Conservation (phyloP, 2,797 vertebrate genomes). For the Otolemur crassicaudatus region DNA sequence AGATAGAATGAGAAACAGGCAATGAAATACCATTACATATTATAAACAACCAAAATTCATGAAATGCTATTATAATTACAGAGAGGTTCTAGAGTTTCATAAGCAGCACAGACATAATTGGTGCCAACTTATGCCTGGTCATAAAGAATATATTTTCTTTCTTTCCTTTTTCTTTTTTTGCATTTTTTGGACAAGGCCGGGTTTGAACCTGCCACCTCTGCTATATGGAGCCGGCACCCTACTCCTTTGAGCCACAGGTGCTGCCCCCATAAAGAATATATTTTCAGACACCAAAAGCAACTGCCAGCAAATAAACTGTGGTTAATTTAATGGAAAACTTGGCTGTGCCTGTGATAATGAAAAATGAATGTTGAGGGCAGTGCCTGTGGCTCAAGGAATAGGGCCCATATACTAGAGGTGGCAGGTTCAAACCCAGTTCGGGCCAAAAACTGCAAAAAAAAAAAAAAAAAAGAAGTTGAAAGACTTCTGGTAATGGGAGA, state of each 20-base stretch:
- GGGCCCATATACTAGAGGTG: too few species aligned
- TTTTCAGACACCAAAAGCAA: background rate
- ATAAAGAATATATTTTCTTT: background rate
- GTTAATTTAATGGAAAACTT: background rate
- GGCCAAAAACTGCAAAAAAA: too few species aligned
- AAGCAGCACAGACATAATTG: background rate
- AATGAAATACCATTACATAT: background rate
- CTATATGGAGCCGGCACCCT: accelerated
- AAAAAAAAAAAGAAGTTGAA: background rate
- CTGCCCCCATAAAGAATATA: background rate
- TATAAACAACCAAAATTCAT: background rate
- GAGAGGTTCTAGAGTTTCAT: background rate
- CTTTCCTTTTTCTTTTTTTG: too few species aligned
- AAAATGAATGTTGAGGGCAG: background rate
- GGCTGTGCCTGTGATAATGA: background rate
- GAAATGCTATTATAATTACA: background rate
- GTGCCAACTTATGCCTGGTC: background rate
- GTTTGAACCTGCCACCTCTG: too few species aligned
- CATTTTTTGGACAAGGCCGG: too few species aligned
- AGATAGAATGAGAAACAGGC: background rate
- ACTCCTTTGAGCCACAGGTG: too few species aligned
- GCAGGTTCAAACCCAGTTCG: too few species aligned
- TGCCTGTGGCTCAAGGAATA: too few species aligned
- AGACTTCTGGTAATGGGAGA: background rate
- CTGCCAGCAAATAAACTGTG: background rate